Conservation (phyloP, 1,140 invertebrate genomes). For the Teleopsis dalmanni region DNA sequence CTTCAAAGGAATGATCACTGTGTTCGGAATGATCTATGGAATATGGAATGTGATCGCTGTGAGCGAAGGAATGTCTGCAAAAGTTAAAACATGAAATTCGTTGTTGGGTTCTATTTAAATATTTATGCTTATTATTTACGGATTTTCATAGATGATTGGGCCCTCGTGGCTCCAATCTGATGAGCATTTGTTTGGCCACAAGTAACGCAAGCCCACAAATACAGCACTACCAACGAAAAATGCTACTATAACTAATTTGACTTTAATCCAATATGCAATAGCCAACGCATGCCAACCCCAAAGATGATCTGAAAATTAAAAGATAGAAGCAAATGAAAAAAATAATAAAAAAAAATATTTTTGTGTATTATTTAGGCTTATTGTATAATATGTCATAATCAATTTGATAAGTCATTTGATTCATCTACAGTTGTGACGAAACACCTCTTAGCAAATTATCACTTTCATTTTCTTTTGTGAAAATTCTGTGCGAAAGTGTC, state of each 20-base stretch:
- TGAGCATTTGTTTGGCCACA: slow-evolving; percentile 23
- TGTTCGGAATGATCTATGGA: slow-evolving; percentile 26
- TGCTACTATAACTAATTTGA: slow-evolving; percentile 37
- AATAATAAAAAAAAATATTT: not conserved
- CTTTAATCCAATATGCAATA: slow-evolving; percentile 41
- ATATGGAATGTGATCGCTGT: slow-evolving; percentile 37
- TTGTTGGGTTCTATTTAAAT: not conserved
- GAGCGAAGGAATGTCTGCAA: not conserved
- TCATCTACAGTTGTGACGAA: slow-evolving; percentile 1
- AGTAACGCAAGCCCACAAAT: slow-evolving; percentile 29
- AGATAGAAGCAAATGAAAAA: not conserved
- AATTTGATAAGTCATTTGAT: no score
- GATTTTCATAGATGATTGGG: slow-evolving; percentile 9
- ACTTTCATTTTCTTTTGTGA: slow-evolving; percentile 15
- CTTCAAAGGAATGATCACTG: slow-evolving; percentile 14
- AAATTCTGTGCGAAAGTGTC: not conserved
- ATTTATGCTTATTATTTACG: not conserved
- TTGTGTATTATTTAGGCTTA: slow-evolving; percentile 15
- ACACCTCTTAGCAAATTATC: not conserved
- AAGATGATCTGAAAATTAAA: slow-evolving; percentile 15
- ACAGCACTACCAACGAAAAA: slow-evolving; percentile 39
- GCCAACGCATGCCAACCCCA: slow-evolving; percentile 31
- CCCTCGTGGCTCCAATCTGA: slow-evolving; percentile 20
- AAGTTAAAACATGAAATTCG: not conserved
- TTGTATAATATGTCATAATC: slow-evolving; percentile 15